phyloP scores from a whole-genome alignment of 1,140 invertebrate genomes.

The Wasmannia auropunctata region DNA sequence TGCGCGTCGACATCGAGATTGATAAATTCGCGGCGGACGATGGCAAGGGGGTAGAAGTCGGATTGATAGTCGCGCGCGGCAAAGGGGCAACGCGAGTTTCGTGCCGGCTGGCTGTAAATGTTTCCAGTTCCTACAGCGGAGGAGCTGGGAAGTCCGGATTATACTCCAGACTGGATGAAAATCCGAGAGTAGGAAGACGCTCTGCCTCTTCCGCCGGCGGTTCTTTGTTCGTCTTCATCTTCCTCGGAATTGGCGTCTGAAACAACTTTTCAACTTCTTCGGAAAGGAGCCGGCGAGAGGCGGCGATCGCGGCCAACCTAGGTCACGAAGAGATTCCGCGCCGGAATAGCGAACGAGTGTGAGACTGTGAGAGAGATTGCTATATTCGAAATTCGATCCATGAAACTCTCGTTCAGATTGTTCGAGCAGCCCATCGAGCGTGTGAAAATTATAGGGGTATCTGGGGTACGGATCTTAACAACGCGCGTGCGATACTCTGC shows the following conservation, averaged over 20 bases:
- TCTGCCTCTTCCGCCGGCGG: slow-evolving; percentile 42
- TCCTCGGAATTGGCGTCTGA: slow-evolving; percentile 59
- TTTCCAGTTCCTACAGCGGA: neutral
- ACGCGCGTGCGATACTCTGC: neutral
- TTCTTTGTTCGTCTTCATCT: slow-evolving; percentile 66
- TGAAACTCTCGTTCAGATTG: slow-evolving; percentile 13
- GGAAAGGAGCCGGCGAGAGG: neutral
- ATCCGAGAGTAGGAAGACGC: slow-evolving; percentile 37
- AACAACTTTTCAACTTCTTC: slow-evolving; percentile 70
- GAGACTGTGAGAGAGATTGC: neutral
- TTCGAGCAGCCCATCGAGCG: slow-evolving; percentile 7
- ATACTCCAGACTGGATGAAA: slow-evolving; percentile 47
- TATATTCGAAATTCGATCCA: slow-evolving; percentile 16
- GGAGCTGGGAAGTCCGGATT: slow-evolving; percentile 41
- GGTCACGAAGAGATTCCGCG: slow-evolving; percentile 4
- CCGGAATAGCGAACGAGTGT: neutral
- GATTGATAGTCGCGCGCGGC: slow-evolving; percentile 31
- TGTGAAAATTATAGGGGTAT: slow-evolving; percentile 19
- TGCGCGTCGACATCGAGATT: slow-evolving; percentile 35
- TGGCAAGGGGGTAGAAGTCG: slow-evolving; percentile 17
- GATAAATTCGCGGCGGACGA: slow-evolving; percentile 38
- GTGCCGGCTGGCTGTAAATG: slow-evolving; percentile 42
- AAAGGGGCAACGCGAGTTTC: slow-evolving; percentile 23
- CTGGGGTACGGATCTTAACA: neutral
- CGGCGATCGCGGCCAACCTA: slow-evolving; percentile 5